Percentiles rank a stretch among this genome's conserved stretches.
Conservation (phyloP, 2,888 invertebrate genomes). For the Torymus tubicola region DNA sequence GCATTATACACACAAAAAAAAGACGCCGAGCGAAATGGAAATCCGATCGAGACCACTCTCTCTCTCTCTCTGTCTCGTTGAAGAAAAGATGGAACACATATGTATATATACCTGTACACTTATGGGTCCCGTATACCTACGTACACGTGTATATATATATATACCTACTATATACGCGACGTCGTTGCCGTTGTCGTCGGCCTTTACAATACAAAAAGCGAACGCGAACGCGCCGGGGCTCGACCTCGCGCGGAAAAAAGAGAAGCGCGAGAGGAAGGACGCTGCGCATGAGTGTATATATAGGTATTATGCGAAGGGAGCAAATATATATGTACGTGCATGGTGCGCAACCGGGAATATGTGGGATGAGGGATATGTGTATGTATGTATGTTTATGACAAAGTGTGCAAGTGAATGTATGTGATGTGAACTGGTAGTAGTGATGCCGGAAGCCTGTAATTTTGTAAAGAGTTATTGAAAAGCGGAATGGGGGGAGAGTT, state of each 20-base stretch:
- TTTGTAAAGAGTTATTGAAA: not conserved
- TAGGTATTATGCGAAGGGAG: too few species aligned
- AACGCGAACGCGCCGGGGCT: constrained; percentile 19
- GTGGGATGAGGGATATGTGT: too few species aligned
- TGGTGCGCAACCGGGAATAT: too few species aligned
- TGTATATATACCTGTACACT: constrained; percentile 17
- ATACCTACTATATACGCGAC: too few species aligned
- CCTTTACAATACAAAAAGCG: constrained; percentile 41
- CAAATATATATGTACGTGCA: too few species aligned
- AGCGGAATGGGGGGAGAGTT: not conserved
- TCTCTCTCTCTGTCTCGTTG: not conserved
- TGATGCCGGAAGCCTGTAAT: not conserved
- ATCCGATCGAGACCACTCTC: constrained; percentile 44
- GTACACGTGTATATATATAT: not conserved
- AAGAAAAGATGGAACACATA: constrained; percentile 20
- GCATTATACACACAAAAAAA: constrained; percentile 8
- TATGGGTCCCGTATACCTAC: constrained; percentile 42
- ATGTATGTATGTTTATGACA: too few species aligned
- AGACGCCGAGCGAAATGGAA: constrained; percentile 44
- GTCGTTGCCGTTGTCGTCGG: constrained; percentile 4
- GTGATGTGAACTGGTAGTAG: not conserved
- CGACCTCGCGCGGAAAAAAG: not conserved
- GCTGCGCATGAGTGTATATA: too few species aligned
- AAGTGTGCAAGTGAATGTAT: not conserved
- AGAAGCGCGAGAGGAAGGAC: constrained; percentile 1